phyloP scores from a whole-genome alignment of 35 echinoderm and acorn worm genomes.

The Heliocidaris tuberculata region DNA sequence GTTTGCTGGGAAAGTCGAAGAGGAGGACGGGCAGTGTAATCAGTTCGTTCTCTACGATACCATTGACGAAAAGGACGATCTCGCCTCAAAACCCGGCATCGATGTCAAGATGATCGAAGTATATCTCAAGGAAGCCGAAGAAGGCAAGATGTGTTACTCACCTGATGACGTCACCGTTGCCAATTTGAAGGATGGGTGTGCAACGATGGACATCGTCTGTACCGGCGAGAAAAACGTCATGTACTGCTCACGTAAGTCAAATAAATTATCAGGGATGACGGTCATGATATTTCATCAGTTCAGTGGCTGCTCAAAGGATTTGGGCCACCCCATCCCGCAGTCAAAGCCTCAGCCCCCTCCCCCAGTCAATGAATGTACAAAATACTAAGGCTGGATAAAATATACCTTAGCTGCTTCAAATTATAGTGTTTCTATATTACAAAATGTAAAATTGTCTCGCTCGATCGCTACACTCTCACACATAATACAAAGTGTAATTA shows the following conservation, averaged over 20 bases:
- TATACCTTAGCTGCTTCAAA: no score
- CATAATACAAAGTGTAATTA: no score
- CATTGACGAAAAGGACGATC: neutral
- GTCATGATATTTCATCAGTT: neutral
- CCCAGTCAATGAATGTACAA: no score
- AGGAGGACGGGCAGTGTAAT: neutral
- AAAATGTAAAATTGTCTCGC: no score
- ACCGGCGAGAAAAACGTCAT: neutral
- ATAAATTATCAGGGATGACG: neutral
- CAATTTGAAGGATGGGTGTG: neutral
- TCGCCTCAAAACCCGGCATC: neutral
- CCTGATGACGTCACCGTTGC: neutral
- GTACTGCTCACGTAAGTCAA: constrained; percentile 11
- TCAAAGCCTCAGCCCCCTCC: no score
- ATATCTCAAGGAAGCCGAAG: neutral
- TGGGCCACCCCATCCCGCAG: no score
- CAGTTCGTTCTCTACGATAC: neutral
- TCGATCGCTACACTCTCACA: no score
- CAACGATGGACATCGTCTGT: neutral
- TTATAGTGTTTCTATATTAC: no score
- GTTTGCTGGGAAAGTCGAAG: neutral
- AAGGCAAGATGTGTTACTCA: neutral
- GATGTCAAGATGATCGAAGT: neutral
- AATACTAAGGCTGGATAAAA: neutral
- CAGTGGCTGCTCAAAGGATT: neutral